Conservation (phyloP, 2,888 invertebrate genomes). For the Cephus sareptanus region DNA sequence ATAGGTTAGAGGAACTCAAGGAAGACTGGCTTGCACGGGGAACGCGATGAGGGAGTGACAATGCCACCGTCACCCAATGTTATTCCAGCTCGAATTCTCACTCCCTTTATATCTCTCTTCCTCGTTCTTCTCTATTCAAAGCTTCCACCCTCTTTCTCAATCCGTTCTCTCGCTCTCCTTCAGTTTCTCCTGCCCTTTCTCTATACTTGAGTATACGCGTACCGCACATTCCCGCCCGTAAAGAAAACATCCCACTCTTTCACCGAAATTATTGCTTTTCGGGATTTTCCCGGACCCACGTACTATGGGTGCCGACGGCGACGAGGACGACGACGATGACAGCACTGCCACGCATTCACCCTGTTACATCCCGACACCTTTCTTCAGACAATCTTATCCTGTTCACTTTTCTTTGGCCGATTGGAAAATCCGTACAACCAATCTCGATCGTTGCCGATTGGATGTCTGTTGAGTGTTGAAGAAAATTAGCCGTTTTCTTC, state of each 20-base stretch:
- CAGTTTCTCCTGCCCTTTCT: constrained; percentile 7
- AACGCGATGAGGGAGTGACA: constrained; percentile 54
- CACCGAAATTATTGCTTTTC: constrained; percentile 39
- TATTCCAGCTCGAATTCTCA: constrained; percentile 60
- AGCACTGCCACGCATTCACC: too few relatives aligned
- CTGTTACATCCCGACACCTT: too few relatives aligned
- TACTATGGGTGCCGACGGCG: too few relatives aligned
- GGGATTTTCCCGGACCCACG: constrained; percentile 31
- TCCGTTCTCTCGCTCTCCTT: constrained; percentile 26
- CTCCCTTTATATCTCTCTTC: constrained; percentile 32
- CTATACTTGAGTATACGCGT: constrained; percentile 38
- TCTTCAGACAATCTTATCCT: too few relatives aligned
- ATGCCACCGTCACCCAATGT: constrained; percentile 59
- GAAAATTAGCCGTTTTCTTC: constrained; percentile 45
- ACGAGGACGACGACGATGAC: too few relatives aligned
- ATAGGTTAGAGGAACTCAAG: constrained; percentile 37
- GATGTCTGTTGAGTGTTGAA: too few relatives aligned
- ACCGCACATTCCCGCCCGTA: constrained; percentile 45
- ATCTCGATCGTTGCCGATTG: too few relatives aligned
- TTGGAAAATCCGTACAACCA: too few relatives aligned
- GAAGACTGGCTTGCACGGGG: constrained; percentile 7
- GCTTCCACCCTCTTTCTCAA: constrained; percentile 14
- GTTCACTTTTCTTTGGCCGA: too few relatives aligned
- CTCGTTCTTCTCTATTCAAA: constrained; percentile 19
- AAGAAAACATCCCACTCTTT: constrained; percentile 44